Conservation (phyloP, 2,888 invertebrate genomes). For the Sarcophaga rosellei region DNA sequence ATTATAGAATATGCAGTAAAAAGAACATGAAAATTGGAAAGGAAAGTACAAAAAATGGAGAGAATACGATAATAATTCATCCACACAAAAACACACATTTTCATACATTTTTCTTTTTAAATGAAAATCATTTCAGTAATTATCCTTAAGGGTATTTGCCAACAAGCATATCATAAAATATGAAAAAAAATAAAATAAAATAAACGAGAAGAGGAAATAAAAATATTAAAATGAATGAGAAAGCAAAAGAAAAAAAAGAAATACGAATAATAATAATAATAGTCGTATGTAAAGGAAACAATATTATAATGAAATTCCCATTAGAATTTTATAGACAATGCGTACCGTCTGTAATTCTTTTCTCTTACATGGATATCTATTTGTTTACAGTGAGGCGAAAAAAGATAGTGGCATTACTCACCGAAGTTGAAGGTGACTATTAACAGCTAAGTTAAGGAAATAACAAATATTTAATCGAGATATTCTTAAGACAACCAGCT, state of each 20-base stretch:
- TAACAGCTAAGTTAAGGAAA: too few relatives aligned
- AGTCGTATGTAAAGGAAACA: slow-evolving; percentile 17
- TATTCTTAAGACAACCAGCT: too few relatives aligned
- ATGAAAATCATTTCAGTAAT: slow-evolving; percentile 62
- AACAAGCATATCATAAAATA: background rate
- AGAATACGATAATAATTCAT: slow-evolving; percentile 17
- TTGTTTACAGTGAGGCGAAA: background rate
- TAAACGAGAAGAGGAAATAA: background rate
- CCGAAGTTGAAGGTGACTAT: too few relatives aligned
- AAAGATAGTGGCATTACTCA: background rate
- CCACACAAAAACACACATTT: slow-evolving; percentile 2
- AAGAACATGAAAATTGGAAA: background rate
- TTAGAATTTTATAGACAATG: slow-evolving; percentile 37
- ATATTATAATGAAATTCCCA: slow-evolving; percentile 54
- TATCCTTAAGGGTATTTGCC: slow-evolving; percentile 56
- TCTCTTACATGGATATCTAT: background rate
- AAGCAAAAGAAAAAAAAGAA: background rate
- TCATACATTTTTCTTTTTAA: slow-evolving; percentile 34
- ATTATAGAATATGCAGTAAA: background rate
- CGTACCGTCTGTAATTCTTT: background rate
- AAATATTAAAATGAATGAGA: slow-evolving; percentile 25
- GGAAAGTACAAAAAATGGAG: background rate
- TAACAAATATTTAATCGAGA: too few relatives aligned
- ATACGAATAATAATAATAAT: background rate
- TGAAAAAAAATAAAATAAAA: background rate